Evolutionary conservation across 2,888 invertebrate genomes (phyloP), one percentile per base, ranked within the genome.

Genomic region (Dryobota labecula): DNA sequence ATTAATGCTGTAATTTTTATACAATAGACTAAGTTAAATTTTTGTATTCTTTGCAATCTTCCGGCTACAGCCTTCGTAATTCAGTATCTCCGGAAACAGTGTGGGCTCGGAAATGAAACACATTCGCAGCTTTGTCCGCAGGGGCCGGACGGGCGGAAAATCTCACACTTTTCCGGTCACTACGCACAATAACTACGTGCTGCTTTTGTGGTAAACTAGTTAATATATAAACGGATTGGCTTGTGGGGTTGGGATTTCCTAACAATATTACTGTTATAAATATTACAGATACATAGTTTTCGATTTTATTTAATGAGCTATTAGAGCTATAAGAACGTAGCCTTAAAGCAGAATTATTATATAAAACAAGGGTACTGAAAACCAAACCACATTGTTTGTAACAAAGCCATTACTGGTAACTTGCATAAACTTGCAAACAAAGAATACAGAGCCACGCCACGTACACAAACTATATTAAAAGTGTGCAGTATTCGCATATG

Each of bases 121-220:
- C 69, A 64, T 80, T 80, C 49, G 27, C 63, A 53, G 65, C 64
- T 41, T 24, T 66, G 51, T 68, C 74, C 36, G 60, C 66, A 24
- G 43, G 18, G 58, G 33, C 30, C 75, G 67, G 73, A 58, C 49
- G n/a, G 18, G 11, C 65, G 80, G 71, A 64, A 75, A 70, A 80
- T 80, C 54, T 61, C 68, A 24, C 57, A 72, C 57, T 71, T 80
- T 83, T 69, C 84, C 81, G 84, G 84, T 74, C 73, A 72, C 62
- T 38, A 67, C 81, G 68, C 83, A 60, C 80, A n/a, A 36, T 73
- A 66, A 58, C 43, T 51, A 24, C 51, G 64, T 54, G 24, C 30
- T 67, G 47, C 38, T 56, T 49, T 54, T 62, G 66, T 71, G 43
- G 33, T 66, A 18, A 51, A 71, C 57, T 66, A 66, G 51, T 82